Conservation (phyloP, 2,888 invertebrate species). For the Labia minor region DNA sequence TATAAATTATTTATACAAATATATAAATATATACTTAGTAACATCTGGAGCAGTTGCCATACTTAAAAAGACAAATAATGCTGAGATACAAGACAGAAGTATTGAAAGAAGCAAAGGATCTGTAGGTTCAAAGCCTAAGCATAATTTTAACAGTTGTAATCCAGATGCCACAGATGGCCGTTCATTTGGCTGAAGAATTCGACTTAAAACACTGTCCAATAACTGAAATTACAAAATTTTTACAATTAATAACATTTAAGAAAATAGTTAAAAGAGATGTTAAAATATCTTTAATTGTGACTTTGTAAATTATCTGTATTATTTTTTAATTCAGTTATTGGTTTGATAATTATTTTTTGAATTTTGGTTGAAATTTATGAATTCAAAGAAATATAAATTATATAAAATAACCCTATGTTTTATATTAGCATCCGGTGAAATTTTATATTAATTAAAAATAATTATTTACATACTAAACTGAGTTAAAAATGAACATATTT, state of each 20-base stretch:
- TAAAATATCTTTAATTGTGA: too few relatives aligned
- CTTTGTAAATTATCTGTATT: slow-evolving; percentile 8
- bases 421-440: too few relatives aligned
- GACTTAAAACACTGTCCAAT: slow-evolving; percentile 72
- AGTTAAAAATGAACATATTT: too few relatives aligned
- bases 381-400: too few relatives aligned
- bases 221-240: slow-evolving; percentile 45
- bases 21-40: slow-evolving; percentile 13
- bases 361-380: too few relatives aligned
- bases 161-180: slow-evolving; percentile 66
- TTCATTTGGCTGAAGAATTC: slow-evolving; percentile 55
- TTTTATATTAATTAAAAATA: too few relatives aligned
- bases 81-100: slow-evolving; percentile 81
- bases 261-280: too few relatives aligned
- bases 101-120: slow-evolving; percentile 75
- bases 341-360: too few relatives aligned
- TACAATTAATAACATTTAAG: not conserved
- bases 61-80: slow-evolving; percentile 80
- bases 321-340: not conserved
- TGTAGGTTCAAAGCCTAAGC: slow-evolving; percentile 60
- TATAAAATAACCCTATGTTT: too few relatives aligned
- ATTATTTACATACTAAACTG: too few relatives aligned
- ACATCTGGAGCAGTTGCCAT: slow-evolving; percentile 54
- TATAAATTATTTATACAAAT: slow-evolving; percentile 48
- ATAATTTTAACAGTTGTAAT: slow-evolving; percentile 63